phyloP scores from a whole-genome alignment of 64 coral and sea anemone genomes.

The Dendrophyllia cribrosa region DNA sequence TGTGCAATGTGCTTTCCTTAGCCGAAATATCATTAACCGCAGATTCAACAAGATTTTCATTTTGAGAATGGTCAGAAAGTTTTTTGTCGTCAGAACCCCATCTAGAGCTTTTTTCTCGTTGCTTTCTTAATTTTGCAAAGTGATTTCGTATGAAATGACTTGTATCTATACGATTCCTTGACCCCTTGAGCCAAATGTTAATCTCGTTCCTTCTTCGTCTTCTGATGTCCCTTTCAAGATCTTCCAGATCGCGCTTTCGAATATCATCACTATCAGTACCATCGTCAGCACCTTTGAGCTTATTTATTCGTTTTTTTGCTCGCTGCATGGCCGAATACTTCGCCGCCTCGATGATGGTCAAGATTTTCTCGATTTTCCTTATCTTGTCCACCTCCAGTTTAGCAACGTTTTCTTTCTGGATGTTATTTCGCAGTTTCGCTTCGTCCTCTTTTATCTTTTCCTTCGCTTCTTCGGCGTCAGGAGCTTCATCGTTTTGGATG shows the following conservation, averaged over 20 bases:
- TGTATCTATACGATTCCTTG: slow-evolving; percentile 85
- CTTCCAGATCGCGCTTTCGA: slow-evolving; percentile 79
- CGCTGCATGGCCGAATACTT: slow-evolving; percentile 86
- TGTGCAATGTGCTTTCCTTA: slow-evolving; percentile 1
- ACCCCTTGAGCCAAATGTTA: slow-evolving; percentile 91
- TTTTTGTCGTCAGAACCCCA: neutral
- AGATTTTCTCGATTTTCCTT: slow-evolving; percentile 89
- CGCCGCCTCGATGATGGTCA: slow-evolving; percentile 86
- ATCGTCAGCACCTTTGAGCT: slow-evolving; percentile 56
- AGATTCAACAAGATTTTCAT: neutral
- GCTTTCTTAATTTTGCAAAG: neutral
- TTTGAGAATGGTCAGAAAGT: neutral
- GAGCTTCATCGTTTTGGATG: slow-evolving; percentile 16
- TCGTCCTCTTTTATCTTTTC: slow-evolving; percentile 78
- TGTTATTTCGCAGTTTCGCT: slow-evolving; percentile 77
- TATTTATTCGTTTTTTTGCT: slow-evolving; percentile 68
- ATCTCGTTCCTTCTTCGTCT: slow-evolving; percentile 82
- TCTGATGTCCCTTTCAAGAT: slow-evolving; percentile 71
- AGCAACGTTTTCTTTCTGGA: slow-evolving; percentile 74
- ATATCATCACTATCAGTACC: slow-evolving; percentile 56
- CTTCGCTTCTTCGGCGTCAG: neutral
- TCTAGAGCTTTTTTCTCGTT: neutral
- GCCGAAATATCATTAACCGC: neutral
- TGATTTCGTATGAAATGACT: slow-evolving; percentile 66
- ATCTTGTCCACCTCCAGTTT: slow-evolving; percentile 81